A percentile compares a stretch with the other conserved stretches of the same genome.
Conservation (phyloP, 2,888 invertebrate genomes). For the Drosophila birchii region DNA sequence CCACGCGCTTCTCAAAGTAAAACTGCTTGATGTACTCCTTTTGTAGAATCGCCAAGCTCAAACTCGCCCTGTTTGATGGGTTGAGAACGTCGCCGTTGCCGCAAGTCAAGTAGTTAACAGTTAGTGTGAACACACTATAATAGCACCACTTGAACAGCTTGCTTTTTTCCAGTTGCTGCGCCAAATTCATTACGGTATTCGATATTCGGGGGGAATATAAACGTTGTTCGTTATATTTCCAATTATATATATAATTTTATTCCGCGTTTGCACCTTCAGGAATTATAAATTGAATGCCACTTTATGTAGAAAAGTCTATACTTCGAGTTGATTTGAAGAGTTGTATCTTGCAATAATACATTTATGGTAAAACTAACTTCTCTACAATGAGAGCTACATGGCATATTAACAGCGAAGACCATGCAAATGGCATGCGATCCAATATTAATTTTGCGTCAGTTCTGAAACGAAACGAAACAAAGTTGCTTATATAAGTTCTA, state of each 20-base stretch:
- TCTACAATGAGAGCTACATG: not conserved
- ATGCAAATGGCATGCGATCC: constrained; percentile 4
- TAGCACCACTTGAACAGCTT: constrained; percentile 60
- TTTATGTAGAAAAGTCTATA: not conserved
- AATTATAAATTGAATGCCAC: not conserved
- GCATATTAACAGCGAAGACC: constrained; percentile 1
- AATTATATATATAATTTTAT: not conserved
- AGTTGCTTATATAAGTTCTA: not conserved
- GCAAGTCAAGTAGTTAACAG: constrained; percentile 24
- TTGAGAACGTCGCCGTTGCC: not conserved
- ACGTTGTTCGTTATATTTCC: not conserved
- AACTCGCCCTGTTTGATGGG: constrained; percentile 25
- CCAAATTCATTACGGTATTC: constrained; percentile 80
- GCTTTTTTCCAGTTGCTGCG: constrained; percentile 68
- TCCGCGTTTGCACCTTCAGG: not conserved
- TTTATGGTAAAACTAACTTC: not conserved
- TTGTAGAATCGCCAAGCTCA: constrained; percentile 69
- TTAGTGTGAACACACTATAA: constrained; percentile 29
- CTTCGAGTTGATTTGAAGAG: not conserved
- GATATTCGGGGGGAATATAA: not conserved
- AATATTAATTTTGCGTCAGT: not conserved
- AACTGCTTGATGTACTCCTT: constrained; percentile 82
- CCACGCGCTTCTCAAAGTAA: constrained; percentile 82
- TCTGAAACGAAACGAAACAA: not conserved
- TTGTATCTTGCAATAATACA: constrained; percentile 1